phyloP scores from a whole-genome alignment of 2,797 vertebrate species.

The Peromyscus nudipes region DNA sequence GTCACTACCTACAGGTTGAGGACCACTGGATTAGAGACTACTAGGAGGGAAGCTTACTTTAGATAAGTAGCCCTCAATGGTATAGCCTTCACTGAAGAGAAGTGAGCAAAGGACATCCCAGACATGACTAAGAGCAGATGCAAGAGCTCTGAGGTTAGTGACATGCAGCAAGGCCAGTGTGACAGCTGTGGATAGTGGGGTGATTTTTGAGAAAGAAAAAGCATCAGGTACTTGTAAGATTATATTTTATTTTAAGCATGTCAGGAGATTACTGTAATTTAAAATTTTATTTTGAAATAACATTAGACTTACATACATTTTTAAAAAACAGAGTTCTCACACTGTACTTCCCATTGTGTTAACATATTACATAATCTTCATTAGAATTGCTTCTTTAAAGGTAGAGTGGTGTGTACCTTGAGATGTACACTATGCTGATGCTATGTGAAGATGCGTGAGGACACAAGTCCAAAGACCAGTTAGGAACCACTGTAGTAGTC shows the following conservation, averaged over 20 bases:
- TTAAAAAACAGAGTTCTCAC: not conserved
- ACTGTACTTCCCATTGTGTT: not conserved
- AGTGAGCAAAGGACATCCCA: not conserved
- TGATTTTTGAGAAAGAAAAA: not conserved
- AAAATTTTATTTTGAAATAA: conserved; percentile 46
- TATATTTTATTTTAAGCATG: conserved; percentile 44
- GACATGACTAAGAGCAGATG: not conserved
- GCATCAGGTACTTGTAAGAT: not conserved
- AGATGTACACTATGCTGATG: not conserved
- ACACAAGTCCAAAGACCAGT: not conserved
- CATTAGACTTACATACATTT: not conserved
- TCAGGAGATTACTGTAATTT: not conserved
- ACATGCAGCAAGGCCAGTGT: not conserved
- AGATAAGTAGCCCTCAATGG: not conserved
- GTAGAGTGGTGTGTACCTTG: not conserved
- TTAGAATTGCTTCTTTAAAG: not conserved
- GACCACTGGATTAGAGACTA: not conserved
- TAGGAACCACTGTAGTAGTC: not conserved
- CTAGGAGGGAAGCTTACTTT: not conserved
- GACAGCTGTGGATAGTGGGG: not conserved
- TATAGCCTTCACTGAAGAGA: not conserved
- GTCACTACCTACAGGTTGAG: not conserved
- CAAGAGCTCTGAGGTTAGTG: not conserved
- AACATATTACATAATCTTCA: not conserved
- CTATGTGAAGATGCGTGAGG: not conserved